Evolutionary conservation across 2,888 invertebrate genomes (phyloP).

Genomic region (Nephrocerus scutellatus): DNA sequence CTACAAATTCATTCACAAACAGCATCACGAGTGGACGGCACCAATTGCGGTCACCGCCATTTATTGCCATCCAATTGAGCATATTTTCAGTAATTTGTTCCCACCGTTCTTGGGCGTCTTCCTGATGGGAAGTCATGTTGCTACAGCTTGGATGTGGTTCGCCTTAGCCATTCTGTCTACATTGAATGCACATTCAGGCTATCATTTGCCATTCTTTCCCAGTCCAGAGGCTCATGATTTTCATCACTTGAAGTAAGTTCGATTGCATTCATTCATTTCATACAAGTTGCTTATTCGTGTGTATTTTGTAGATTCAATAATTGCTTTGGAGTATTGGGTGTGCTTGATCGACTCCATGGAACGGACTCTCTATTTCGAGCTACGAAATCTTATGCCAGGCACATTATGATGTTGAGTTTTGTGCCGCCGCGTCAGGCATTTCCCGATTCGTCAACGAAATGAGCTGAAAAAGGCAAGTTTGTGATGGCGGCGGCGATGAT

Average conservation of each 20-base stretch:
- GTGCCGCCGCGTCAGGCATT: conserved; percentile 61
- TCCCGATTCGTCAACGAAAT: conserved; percentile 51
- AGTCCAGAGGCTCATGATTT: conserved; percentile 83
- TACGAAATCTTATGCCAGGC: conserved; percentile 63
- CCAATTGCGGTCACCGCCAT: conserved; percentile 76
- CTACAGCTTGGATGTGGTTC: conserved; percentile 73
- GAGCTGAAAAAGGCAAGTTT: too few species aligned
- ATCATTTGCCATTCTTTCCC: conserved; percentile 77
- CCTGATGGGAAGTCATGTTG: conserved; percentile 68
- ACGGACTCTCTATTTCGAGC: conserved; percentile 71
- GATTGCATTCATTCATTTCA: conserved; percentile 7
- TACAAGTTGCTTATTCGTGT: conserved; percentile 1
- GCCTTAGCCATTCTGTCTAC: conserved; percentile 70
- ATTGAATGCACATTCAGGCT: conserved; percentile 75
- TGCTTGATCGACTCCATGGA: conserved; percentile 74
- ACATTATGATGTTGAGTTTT: conserved; percentile 64
- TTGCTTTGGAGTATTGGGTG: conserved; percentile 74
- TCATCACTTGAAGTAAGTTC: conserved; percentile 71
- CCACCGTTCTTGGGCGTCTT: conserved; percentile 71
- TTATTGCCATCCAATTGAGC: conserved; percentile 73
- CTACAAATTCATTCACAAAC: conserved; percentile 77
- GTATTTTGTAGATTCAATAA: conserved; percentile 63
- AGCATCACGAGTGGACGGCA: conserved; percentile 83
- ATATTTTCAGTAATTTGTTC: conserved; percentile 68
- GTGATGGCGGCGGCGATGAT: too few species aligned